Evolutionary conservation across 1,140 invertebrate species (phyloP), one percentile per base, ranked within the genome.

Genomic region (Hesperophylax magnus): DNA sequence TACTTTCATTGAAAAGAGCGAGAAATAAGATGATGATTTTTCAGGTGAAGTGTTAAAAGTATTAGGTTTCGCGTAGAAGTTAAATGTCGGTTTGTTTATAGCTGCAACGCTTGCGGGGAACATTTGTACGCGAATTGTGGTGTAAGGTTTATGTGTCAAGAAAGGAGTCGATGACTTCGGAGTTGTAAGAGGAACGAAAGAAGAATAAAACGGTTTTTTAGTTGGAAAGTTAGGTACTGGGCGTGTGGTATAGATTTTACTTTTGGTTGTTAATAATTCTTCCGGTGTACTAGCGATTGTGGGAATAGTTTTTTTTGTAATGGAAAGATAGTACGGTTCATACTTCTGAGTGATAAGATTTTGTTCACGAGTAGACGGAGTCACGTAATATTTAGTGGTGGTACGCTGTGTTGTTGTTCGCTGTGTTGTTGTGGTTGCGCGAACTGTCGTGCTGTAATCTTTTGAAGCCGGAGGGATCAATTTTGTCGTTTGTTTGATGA

Each of bases 361-460:
- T 78, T n/a, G 17, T 60, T n/a, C 54, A 14, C 39, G 31, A 18
- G 65, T 78, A 14, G 61, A 81, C 14, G 53, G 27, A 22, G 39
- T 47, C 39, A 47, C 39, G 39, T 47, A 47, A 47, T 47, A 47
- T 47, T 47, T 47, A 47, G 39, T 53, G 5, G 27, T 72, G 2
- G 27, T 47, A 31, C 34, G 31, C 61, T 18, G 53, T 11, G 20
- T 27, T 47, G 47, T n/a, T n/a, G 54, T 27, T 31, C 56, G 20
- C 2, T 31, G 18, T 24, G 79, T 67, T 27, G 60, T 67, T 11
- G 71, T 75, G 3, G 22, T 31, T 15, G 47, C 8, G 15, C 20
- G 9, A 15, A 60, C 15, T 11, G 71, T 47, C 8, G 31, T 47
- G 1, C 39, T 47, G 39, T 47, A 47, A 14, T 14, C 39, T 47